phyloP scores from a whole-genome alignment of 2,888 invertebrate genomes.

The Shargacucullia verbasci region DNA sequence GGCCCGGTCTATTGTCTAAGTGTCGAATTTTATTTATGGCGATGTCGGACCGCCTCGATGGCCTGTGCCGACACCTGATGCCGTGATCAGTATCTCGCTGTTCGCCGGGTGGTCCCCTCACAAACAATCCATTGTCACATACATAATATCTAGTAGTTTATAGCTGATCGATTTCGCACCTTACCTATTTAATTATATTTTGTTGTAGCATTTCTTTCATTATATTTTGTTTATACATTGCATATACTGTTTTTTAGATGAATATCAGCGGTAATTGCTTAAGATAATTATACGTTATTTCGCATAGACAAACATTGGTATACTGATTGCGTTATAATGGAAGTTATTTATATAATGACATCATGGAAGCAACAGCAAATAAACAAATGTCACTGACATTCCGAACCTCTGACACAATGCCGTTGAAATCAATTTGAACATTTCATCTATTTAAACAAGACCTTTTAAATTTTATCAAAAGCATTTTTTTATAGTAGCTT shows the following conservation, averaged over 20 bases:
- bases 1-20: constrained; percentile 76
- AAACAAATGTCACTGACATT: constrained; percentile 62
- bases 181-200: background rate
- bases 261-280: constrained; percentile 10
- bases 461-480: no score
- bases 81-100: constrained; percentile 75
- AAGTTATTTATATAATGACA: constrained; percentile 59
- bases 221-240: background rate
- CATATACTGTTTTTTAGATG: constrained; percentile 1
- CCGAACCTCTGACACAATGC: constrained; percentile 54
- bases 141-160: constrained; percentile 4
- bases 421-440: background rate
- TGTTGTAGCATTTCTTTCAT: constrained; percentile 6
- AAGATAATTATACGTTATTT: constrained; percentile 28
- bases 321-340: constrained; percentile 28
- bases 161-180: constrained; percentile 15
- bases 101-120: constrained; percentile 74
- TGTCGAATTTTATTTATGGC: constrained; percentile 84
- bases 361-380: constrained; percentile 52
- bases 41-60: constrained; percentile 64
- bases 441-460: background rate
- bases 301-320: constrained; percentile 17
- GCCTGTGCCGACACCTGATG: constrained; percentile 77
- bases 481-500: no score
- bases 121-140: constrained; percentile 36